Base-by-base conservation (phyloP, 2,113 vertebrate genomes). In the Prochilodus magdalenae region DNA sequence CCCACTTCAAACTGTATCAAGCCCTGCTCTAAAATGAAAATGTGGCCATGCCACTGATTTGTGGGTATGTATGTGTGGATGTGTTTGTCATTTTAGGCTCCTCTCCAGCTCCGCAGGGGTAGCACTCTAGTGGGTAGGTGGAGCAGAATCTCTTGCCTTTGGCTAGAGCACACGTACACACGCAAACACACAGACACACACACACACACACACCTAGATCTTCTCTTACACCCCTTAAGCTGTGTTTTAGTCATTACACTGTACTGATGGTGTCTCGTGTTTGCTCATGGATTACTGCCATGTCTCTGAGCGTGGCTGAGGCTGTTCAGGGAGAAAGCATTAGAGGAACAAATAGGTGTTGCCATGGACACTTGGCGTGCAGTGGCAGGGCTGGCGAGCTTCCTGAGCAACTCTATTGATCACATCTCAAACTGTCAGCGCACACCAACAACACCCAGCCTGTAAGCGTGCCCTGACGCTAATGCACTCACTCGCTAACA, bases 291-390 rank as follows among this genome's bases (percentile, higher is more conserved):
- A 57, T 76, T 27, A 67, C 47, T n/a, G 33, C 65, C 51, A 60
- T 62, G 15, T 51, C 72, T 33, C 22, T 7, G 53, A 55, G 33
- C 73, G 27, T 30, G 29, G 36, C 47, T 59, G 26, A 47, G 30
- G 24, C 40, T 70, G 76, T 65, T 65, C 49, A 29, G 65, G 49
- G 69, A 76, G 77, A 59, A 65, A 30, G 47, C 51, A 77, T 79
- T 29, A 82, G 51, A 74, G 2, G 53, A 70, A 24, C 40, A 74
- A 84, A 79, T 30, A 74, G 24, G 60, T 69, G 82, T 87, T 85
- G 33, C 84, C 49, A 84, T 86, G 77, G 77, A 84, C 80, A 65
- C 79, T 40, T 78, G 69, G 44, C 70, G 77, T 20, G 27, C 8
- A 33, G 49, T 7, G 30, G 67, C 63, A n/a, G 10, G 66, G 44